Percentiles rank a stretch among this genome's conserved stretches.
These are phyloP conservation scores for Mormyrops boulengeri DNA, from an alignment of 2,797 vertebrate species.

Conservation along the genomic window DNA sequence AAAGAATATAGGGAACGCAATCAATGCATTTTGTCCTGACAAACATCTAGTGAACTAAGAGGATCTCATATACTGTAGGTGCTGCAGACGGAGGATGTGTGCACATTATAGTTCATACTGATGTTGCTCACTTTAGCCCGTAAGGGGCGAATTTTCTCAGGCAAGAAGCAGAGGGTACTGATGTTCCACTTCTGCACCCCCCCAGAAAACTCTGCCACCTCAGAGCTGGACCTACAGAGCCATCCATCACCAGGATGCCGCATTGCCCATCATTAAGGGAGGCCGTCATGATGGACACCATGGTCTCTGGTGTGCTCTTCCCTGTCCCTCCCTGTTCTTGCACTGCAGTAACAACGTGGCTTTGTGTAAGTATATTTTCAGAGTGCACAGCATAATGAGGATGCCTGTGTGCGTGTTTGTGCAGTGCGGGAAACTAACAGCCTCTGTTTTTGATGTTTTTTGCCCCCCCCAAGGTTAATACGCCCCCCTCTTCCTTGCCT, in stretches of 20 bases:
- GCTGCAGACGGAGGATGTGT: neutral
- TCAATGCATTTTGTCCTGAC: neutral
- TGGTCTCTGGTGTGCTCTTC: neutral
- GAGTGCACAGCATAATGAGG: neutral
- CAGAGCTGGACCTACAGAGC: neutral
- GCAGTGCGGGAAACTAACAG: neutral
- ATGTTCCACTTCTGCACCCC: neutral
- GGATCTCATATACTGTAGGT: neutral
- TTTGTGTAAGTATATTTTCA: neutral
- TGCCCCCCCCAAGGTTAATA: neutral
- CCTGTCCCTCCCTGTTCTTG: neutral
- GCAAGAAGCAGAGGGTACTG: neutral
- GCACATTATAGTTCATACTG: neutral
- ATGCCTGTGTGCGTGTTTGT: neutral
- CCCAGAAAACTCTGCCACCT: neutral
- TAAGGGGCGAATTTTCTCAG: neutral
- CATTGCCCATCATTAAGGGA: neutral
- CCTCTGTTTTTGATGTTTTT: neutral
- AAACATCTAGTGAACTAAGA: neutral
- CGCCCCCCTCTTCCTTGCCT: neutral
- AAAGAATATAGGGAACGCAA: neutral
- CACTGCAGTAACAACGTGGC: neutral
- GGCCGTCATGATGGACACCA: neutral
- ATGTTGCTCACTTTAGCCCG: neutral
- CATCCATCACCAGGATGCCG: neutral